Conservation (phyloP, 2,113 vertebrate genomes). For the Lepidothrix coronata region DNA sequence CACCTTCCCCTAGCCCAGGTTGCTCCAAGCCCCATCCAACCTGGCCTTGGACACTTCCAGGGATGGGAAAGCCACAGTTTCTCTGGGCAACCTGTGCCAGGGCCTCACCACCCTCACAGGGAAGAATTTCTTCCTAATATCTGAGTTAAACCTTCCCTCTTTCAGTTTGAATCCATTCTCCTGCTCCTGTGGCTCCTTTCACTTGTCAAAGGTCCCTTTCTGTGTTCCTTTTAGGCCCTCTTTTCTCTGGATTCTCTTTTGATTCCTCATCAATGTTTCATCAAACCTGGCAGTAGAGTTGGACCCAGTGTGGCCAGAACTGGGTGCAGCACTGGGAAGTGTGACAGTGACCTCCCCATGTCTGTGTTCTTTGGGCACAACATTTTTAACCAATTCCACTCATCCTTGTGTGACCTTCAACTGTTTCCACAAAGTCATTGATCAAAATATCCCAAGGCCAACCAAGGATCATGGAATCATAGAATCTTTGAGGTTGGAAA, state of each 20-base stretch:
- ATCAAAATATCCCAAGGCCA: background rate
- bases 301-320: background rate
- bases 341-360: background rate
- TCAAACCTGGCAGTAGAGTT: background rate
- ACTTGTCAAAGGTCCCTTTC: background rate
- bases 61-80: background rate
- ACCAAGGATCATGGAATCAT: background rate
- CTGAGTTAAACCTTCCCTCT: background rate
- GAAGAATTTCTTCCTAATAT: background rate
- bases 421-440: background rate
- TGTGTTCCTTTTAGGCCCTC: background rate
- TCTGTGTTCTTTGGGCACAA: background rate
- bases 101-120: rapidly evolving
- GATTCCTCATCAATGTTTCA: background rate
- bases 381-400: background rate
- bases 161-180: background rate
- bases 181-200: rapidly evolving
- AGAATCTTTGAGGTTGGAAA: background rate
- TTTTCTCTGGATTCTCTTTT: background rate
- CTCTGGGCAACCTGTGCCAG: background rate
- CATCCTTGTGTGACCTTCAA: background rate
- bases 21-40: rapidly evolving
- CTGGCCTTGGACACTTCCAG: background rate
- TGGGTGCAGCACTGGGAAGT: background rate
- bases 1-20: rapidly evolving